Base-by-base conservation (phyloP, 1,140 invertebrate species). In the Megathymus violae region DNA sequence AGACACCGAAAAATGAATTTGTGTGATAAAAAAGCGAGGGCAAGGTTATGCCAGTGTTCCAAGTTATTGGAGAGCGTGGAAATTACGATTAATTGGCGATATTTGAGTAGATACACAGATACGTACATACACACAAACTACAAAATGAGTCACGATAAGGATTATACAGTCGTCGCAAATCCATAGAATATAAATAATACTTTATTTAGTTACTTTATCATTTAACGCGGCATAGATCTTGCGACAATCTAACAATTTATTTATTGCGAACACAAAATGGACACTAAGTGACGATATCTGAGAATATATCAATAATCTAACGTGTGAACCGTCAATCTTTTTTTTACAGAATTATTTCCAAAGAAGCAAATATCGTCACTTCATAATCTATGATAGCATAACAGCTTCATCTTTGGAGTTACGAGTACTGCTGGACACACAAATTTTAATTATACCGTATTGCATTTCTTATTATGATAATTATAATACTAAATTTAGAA, bases 41-140 rank as follows among this genome's bases (percentile, higher is more conserved):
- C 54, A 46, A 58, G 60, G 44, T 59, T 52, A 63, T 69, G 67
- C 86, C 85, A 82, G 79, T 88, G 73, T 86, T 86, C 85, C 83
- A 85, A 86, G 70, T 78, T 69, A 76, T 74, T 82, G 78, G 76
- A 85, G 80, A 87, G 73, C 78, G 72, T 76, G 81, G 69, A 88
- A 74, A 80, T 75, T 78, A 81, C 83, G 76, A 72, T 77, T 73
- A 82, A 70, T 76, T 85, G 77, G 75, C 77, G 83, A 78, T 82
- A 72, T 84, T 80, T 78, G 67, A 86, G 71, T 83, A 81, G 78
- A 80, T 84, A 90, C 85, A 90, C 85, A 90, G 76, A 89, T 83
- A 88, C 80, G 82, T 86, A 88, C 85, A 88, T 78, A 88, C 83
- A 90, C 82, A 87, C 88, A 86, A 90, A 83, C 88, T 90, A 90